Conservation (phyloP, 2,113 vertebrate species). For the Trogon melanurus region DNA sequence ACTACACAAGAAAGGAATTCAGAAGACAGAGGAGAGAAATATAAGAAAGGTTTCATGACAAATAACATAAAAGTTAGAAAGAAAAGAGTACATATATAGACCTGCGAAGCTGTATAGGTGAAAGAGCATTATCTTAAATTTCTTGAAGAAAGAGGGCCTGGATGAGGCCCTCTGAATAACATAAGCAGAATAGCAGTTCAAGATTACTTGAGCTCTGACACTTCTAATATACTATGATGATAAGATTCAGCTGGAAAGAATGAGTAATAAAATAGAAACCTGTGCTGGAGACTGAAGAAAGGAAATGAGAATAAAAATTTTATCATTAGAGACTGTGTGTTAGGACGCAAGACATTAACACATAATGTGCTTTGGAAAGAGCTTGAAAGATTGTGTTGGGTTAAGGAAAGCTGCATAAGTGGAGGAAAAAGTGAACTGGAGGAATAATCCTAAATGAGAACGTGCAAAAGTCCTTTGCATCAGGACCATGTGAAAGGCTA, state of each 20-base stretch:
- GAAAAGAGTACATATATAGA: background rate
- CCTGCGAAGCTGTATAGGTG: background rate
- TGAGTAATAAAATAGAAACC: background rate
- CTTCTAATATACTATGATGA: background rate
- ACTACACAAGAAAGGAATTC: background rate
- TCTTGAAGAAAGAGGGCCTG: background rate
- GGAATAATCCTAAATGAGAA: background rate
- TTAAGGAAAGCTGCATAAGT: background rate
- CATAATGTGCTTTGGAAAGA: background rate
- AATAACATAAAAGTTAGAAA: background rate
- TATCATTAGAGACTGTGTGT: background rate
- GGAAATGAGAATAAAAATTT: background rate
- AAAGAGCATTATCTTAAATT: background rate
- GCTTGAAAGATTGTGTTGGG: background rate
- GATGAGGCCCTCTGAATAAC: background rate
- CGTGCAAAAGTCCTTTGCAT: background rate
- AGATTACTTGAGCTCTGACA: background rate
- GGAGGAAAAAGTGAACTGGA: background rate
- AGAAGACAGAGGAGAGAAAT: background rate
- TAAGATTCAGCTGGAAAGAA: background rate
- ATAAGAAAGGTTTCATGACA: background rate
- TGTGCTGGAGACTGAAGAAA: background rate
- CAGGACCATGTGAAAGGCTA: background rate
- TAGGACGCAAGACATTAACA: background rate
- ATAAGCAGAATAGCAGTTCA: background rate